Conservation (phyloP, 2,113 vertebrate species). For the Psilopsiagon aurifrons region DNA sequence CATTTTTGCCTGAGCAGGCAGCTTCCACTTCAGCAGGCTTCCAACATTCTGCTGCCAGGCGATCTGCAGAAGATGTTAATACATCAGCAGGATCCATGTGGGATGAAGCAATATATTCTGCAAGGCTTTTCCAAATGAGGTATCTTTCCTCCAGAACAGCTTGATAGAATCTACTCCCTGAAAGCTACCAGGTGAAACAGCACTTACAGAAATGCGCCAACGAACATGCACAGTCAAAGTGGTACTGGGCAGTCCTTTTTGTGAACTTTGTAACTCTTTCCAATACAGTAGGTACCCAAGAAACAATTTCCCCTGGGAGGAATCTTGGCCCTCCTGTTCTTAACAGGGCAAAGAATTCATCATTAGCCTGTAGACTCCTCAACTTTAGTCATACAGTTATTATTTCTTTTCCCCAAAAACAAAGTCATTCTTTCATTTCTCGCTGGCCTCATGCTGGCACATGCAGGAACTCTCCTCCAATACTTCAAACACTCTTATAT, state of each 20-base stretch:
- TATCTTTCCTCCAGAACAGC: not conserved
- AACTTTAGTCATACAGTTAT: not conserved
- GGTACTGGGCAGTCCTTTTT: not conserved
- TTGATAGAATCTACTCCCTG: not conserved
- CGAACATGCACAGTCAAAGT: not conserved
- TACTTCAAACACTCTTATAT: not conserved
- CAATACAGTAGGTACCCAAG: not conserved
- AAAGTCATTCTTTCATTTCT: not conserved
- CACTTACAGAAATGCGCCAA: not conserved
- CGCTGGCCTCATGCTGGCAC: not conserved
- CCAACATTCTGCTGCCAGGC: slow-evolving; percentile 54
- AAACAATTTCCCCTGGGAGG: not conserved
- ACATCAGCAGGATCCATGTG: not conserved
- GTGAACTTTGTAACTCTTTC: not conserved
- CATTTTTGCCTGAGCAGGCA: slow-evolving; percentile 56
- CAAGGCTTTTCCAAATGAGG: not conserved
- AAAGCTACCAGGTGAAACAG: not conserved
- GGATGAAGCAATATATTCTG: not conserved
- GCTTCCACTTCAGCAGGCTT: slow-evolving; percentile 57
- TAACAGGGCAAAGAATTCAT: not conserved
- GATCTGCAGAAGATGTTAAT: slow-evolving; percentile 65
- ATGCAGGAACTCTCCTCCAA: not conserved
- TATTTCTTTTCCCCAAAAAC: not conserved
- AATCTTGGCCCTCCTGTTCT: not conserved
- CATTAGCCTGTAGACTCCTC: not conserved